Conservation (phyloP, 1,140 invertebrate species). For the Chelonus insularis region DNA sequence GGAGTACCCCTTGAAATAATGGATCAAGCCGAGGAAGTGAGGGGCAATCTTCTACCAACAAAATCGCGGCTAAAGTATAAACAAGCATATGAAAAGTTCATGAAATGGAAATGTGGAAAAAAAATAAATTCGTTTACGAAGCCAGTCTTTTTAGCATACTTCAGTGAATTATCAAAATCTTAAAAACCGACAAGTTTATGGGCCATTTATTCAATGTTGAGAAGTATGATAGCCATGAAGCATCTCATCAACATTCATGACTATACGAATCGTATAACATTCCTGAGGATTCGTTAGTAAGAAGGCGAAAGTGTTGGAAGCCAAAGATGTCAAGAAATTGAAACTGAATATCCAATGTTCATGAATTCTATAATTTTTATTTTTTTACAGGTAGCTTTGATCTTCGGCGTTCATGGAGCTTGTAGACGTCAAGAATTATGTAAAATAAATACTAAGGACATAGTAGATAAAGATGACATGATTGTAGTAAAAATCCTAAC, state of each 20-base stretch:
- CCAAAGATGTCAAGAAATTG: too few species aligned
- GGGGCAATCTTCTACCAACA: not conserved
- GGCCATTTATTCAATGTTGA: slow-evolving; percentile 8
- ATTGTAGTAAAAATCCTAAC: slow-evolving; percentile 21
- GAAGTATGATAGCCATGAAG: not conserved
- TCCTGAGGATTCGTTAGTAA: not conserved
- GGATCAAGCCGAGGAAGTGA: not conserved
- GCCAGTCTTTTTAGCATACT: slow-evolving; percentile 11
- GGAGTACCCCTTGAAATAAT: not conserved
- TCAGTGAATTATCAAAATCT: not conserved
- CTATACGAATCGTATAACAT: not conserved
- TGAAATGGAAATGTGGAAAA: not conserved
- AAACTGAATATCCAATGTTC: too few species aligned
- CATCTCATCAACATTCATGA: slow-evolving; percentile 4
- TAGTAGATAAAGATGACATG: slow-evolving; percentile 22
- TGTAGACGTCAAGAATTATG: slow-evolving; percentile 25
- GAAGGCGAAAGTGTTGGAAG: too few species aligned
- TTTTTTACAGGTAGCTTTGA: slow-evolving; percentile 26
- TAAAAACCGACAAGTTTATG: slow-evolving; percentile 1
- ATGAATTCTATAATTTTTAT: too few species aligned
- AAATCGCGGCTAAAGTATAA: not conserved
- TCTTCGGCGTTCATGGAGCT: slow-evolving; percentile 29
- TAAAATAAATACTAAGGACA: slow-evolving; percentile 25
- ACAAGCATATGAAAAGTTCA: not conserved
- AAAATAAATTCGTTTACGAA: not conserved